phyloP scores from a whole-genome alignment of 2,888 invertebrate genomes.

The Neoscelio sp. region DNA sequence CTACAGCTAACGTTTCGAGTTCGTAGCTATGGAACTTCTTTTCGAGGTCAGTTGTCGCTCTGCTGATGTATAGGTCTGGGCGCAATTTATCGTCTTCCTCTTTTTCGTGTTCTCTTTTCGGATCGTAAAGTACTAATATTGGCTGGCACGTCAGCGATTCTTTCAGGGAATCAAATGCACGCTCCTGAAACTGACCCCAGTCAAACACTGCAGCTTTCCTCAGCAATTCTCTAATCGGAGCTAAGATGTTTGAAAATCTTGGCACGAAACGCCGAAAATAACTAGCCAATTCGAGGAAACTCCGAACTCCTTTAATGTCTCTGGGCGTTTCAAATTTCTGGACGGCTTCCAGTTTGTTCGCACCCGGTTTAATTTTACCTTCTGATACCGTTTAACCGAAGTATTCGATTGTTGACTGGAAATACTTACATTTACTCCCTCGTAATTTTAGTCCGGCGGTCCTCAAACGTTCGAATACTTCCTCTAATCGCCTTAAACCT shows the following conservation, averaged over 20 bases:
- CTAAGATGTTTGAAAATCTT: constrained; percentile 58
- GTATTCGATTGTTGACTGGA: background rate
- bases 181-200: background rate
- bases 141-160: background rate
- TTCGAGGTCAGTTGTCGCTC: constrained; percentile 67
- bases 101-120: constrained; percentile 4
- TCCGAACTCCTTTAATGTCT: constrained; percentile 48
- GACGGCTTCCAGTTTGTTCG: constrained; percentile 56
- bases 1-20: constrained; percentile 77
- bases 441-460: background rate
- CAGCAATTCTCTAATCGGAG: constrained; percentile 28
- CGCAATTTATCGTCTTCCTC: background rate
- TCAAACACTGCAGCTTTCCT: background rate
- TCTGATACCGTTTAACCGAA: constrained; percentile 1
- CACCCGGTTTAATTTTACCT: constrained; percentile 50
- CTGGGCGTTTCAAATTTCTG: constrained; percentile 38
- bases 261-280: constrained; percentile 69
- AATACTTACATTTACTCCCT: constrained; percentile 13
- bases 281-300: constrained; percentile 66
- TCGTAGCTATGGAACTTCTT: constrained; percentile 77
- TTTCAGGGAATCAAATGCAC: constrained; percentile 1
- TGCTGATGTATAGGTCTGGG: constrained; percentile 16
- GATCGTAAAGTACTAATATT: background rate
- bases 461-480: background rate
- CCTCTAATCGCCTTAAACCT: background rate